Evolutionary conservation across 2,113 vertebrate genomes (phyloP).

Genomic region (Epinephelus fuscoguttatus): DNA sequence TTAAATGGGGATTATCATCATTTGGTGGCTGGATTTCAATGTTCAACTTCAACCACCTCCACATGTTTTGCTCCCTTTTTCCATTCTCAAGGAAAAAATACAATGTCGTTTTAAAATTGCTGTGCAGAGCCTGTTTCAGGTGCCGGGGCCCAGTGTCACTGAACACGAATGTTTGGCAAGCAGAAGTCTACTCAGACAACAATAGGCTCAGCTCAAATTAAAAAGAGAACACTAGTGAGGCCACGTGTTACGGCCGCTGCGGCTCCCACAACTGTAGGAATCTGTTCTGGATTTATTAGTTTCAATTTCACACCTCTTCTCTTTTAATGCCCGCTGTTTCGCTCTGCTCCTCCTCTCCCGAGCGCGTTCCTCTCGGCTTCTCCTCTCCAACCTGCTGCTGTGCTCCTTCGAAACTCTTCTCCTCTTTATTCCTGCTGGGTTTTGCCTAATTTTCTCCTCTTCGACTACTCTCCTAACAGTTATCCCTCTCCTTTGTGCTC

Average conservation of each 20-base stretch:
- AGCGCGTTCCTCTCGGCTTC: conserved; percentile 13
- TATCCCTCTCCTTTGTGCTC: background rate
- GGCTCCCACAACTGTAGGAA: conserved; percentile 70
- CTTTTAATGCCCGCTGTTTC: conserved; percentile 72
- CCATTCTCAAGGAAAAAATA: background rate
- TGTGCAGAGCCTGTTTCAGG: background rate
- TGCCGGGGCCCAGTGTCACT: background rate
- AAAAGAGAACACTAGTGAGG: conserved; percentile 52
- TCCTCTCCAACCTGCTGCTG: conserved; percentile 31
- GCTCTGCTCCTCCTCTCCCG: conserved; percentile 55
- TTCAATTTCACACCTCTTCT: conserved; percentile 82
- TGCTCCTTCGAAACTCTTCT: conserved; percentile 11
- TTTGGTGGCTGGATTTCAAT: background rate
- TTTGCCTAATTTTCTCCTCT: background rate
- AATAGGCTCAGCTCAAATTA: conserved; percentile 52
- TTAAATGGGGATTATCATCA: background rate
- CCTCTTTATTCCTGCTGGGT: conserved; percentile 18
- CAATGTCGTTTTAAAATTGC: background rate
- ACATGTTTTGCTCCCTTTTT: background rate
- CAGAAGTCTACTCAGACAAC: conserved; percentile 31
- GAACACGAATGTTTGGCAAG: conserved; percentile 34
- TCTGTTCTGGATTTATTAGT: conserved; percentile 81
- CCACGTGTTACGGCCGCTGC: conserved; percentile 44
- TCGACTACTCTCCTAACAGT: background rate
- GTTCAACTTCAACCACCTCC: no score